Base-by-base conservation (phyloP, 2,888 invertebrate species). In the Leucophenga maculata region DNA sequence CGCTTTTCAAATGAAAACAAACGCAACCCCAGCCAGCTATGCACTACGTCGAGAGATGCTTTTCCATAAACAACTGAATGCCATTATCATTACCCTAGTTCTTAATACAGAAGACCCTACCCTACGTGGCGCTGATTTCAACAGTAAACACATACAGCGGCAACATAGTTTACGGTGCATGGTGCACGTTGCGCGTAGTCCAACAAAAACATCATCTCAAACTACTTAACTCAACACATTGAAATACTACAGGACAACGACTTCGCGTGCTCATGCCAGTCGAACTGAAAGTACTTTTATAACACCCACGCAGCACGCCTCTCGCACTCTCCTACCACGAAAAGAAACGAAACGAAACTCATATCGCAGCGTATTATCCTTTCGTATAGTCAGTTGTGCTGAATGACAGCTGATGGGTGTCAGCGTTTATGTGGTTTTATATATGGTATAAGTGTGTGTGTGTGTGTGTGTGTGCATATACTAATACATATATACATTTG, bases 361-460 rank as follows among this genome's bases (percentile, higher is more conserved):
- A 80, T 83, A 81, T 84, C 75, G 73, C 70, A 78, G 83, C 84
- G 84, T 76, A 82, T 84, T 82, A 84, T 82, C 76, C 71, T 76
- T 77, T 80, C 79, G 76, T 79, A 83, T 26, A 26, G 2, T 3
- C 77, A 74, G 80, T 75, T 75, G 69, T 39, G 59, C 48, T 67
- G 55, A 78, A 77, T 77, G 79, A 74, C 77, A 82, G 74, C 71
- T 75, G 72, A 69, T 72, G 65, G 70, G 14, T 59, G 46, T 39
- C 54, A 50, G 44, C 20, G 55, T 2, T 22, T 20, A 39, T 60
- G 31, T 57, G 31, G 31, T 22, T 60, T 8, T 59, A 59, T 59
- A 32, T 32, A n/a, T 32, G 32, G 4, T 57, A 32, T 32, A n/a
- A n/a, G n/a, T n/a, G n/a, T n/a, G n/a, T n/a, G n/a, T n/a, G n/a